These are phyloP conservation scores for Ctenomys sociabilis DNA, from an alignment of 2,113 vertebrate species.

Conservation along the genomic window DNA sequence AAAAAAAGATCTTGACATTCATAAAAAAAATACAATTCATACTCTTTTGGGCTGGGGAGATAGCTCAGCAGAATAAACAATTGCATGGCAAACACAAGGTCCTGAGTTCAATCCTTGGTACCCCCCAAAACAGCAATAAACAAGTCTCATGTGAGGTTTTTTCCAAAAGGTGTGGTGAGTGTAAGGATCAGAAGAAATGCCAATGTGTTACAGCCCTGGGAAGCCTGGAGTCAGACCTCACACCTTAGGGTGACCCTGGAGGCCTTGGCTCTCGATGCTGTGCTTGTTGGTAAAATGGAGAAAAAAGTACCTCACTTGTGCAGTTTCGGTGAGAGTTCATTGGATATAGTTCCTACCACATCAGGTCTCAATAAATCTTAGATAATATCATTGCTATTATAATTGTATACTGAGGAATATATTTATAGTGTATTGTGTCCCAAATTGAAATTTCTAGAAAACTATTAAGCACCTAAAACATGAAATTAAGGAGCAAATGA, in stretches of 20 bases:
- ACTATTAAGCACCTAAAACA: neutral
- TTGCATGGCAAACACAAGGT: too few relatives aligned
- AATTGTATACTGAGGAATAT: neutral
- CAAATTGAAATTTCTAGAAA: neutral
- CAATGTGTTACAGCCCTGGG: rapidly evolving
- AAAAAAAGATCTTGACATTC: too few relatives aligned
- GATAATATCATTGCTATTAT: neutral
- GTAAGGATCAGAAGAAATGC: neutral
- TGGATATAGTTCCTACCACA: neutral
- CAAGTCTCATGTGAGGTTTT: neutral
- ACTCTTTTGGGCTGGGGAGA: too few relatives aligned
- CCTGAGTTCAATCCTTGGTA: too few relatives aligned
- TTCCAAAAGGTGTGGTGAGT: neutral
- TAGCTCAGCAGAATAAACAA: too few relatives aligned
- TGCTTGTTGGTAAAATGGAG: neutral
- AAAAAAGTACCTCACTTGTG: neutral
- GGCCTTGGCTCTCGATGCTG: too few relatives aligned
- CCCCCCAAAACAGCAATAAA: too few relatives aligned
- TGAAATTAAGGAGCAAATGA: neutral
- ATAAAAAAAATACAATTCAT: too few relatives aligned
- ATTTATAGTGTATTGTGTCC: neutral
- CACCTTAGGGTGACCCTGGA: neutral
- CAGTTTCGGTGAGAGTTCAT: neutral
- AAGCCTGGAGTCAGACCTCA: neutral
- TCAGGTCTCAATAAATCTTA: neutral